Base-by-base conservation (phyloP, 2,888 invertebrate genomes). In the Atrina japonica region DNA sequence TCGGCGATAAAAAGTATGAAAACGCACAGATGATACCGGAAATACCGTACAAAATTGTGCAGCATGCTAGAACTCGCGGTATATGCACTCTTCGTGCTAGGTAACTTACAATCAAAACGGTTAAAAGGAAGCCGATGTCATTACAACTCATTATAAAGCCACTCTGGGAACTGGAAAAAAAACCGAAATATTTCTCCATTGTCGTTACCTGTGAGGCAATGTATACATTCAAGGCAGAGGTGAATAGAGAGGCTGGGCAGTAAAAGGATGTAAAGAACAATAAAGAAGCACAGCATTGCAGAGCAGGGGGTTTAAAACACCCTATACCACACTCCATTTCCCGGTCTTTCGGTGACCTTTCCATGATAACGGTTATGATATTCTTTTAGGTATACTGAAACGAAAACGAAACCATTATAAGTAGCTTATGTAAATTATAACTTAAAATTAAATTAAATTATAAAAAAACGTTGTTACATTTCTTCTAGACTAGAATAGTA, bases 111-210 rank as follows among this genome's bases (percentile, higher is more conserved):
- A 82, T 66, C 35, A 83, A 40, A 0, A 79, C 80, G 1, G 77
- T 75, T 18, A 76, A 21, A 21, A 85, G 70, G 64, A 75, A 85
- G 1, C 86, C 86, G 35, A 86, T 81, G 66, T 86, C 85, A 64
- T 86, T 86, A 59, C 83, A 82, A 49, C 83, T 83, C 30, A 85
- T 68, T 1, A 86, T 59, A 41, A 86, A 77, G 0, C 86, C 86
- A 2, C 80, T 81, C 45, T 82, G 78, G 2, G 84, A 69, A 66
- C 84, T 84, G 41, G 80, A 80, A 14, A 85, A n/a, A 9, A 86
- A 71, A 1, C 85, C 85, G 45, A 80, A 86, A 40, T 81, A 77
- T 63, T 77, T 81, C 67, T 86, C 86, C 7, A 86, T 79, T n/a
- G 84, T 82, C 7, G 85, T 85, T 11, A 83, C 76, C 52, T 83